phyloP scores from a whole-genome alignment of 2,113 vertebrate species.

The Cettia cetti region DNA sequence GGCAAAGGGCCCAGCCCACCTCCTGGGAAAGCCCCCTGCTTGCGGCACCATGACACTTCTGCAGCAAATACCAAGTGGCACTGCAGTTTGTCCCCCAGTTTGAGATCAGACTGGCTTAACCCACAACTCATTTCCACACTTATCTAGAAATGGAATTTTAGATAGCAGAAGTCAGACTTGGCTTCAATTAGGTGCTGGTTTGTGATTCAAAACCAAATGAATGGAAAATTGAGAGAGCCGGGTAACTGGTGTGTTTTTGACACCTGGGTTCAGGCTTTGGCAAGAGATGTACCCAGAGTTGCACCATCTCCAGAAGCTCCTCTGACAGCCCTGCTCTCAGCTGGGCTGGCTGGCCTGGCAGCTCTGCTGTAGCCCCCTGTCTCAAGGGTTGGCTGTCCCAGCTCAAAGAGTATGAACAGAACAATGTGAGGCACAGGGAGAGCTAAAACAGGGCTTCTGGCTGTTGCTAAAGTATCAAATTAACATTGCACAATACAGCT shows the following conservation, averaged over 20 bases:
- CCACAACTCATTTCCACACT: background rate
- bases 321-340: background rate
- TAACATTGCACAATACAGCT: no score
- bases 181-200: background rate
- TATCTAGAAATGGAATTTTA: background rate
- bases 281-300: background rate
- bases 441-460: background rate
- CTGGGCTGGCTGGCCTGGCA: accelerated
- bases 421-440: background rate
- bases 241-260: background rate
- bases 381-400: background rate
- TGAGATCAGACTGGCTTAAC: background rate
- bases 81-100: background rate
- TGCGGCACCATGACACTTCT: background rate
- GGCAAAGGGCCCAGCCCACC: accelerated
- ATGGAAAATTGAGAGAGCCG: background rate
- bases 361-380: background rate
- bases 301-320: background rate
- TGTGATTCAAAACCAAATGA: background rate
- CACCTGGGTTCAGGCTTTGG: background rate
- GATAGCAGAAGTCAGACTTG: background rate
- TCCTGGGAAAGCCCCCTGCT: background rate
- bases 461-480: background rate
- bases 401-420: background rate
- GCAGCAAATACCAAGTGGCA: background rate